Evolutionary conservation across 2,113 vertebrate genomes (phyloP), one percentile per base, ranked within the genome.

Genomic region (Phoenicopterus ruber): DNA sequence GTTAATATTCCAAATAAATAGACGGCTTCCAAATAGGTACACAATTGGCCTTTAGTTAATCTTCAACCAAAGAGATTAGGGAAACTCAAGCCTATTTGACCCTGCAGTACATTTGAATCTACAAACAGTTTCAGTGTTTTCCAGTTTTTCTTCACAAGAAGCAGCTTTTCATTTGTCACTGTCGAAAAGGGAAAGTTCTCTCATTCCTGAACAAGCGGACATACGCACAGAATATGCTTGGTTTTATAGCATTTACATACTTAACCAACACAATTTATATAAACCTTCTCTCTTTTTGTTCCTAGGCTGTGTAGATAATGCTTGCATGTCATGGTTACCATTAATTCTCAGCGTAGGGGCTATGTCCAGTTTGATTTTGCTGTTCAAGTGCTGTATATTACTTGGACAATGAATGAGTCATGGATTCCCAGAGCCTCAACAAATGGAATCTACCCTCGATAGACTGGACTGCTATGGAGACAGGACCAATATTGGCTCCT

Each of bases 1-100:
- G 62, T 83, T 96, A 95, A 95, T 70, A 91, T 86, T 91, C 66
- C 70, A 88, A 91, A 94, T 91, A 95, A 96, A 96, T 72, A 76
- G 40, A 57, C 4, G 3, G 40, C 34, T 90, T 88, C 54, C 46
- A 91, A 93, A 92, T n/a, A 95, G 50, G 80, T 95, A 52, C 34
- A 94, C 36, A 91, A 71, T 18, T 88, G 73, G 34, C 70, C 86
- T 79, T 94, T 76, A 91, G 69, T 65, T 94, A 96, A 90, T 90
- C 26, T 91, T 82, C 62, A 69, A 2, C 54, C 49, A 58, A 69
- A 95, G 71, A 49, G 32, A 76, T 93, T 83, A 83, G 28, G 49
- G 55, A 93, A 95, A 90, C 71, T 93, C 69, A 73, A 88, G 17
- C 16, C 38, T 94, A 10, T 74, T 91, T 88, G 65, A 90, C 65